These are phyloP conservation scores for Saguinus imperator DNA, from an alignment of 2,113 vertebrate species.

Conservation along the genomic window DNA sequence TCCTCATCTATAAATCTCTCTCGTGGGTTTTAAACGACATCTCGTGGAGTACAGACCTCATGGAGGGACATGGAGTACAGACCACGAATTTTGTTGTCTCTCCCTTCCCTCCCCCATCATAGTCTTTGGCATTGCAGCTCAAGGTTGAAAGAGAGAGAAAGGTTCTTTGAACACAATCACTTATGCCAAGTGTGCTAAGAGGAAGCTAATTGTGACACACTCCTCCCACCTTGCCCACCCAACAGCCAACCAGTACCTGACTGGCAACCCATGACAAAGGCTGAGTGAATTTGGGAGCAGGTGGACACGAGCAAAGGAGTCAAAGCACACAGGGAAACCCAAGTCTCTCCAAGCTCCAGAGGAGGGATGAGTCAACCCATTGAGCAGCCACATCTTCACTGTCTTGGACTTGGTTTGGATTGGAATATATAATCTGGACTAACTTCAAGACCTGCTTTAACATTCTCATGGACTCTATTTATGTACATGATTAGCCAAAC, in stretches of 20 bases:
- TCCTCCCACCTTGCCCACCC: background rate
- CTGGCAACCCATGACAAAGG: background rate
- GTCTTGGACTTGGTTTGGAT: background rate
- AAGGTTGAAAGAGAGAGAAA: background rate
- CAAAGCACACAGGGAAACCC: background rate
- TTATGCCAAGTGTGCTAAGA: background rate
- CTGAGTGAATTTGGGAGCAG: background rate
- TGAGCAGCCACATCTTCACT: background rate
- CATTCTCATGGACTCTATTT: background rate
- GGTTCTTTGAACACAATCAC: background rate
- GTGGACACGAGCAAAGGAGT: background rate
- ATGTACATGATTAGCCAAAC: background rate
- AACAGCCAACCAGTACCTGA: background rate
- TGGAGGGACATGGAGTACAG: background rate
- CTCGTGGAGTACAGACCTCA: fast-evolving
- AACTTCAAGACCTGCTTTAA: background rate
- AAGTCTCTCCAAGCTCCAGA: background rate
- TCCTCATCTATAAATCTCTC: background rate
- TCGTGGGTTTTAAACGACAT: background rate
- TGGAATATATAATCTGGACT: background rate
- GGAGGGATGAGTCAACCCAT: background rate
- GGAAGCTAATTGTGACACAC: background rate
- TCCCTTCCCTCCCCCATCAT: background rate
- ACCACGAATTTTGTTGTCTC: background rate
- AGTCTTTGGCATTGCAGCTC: background rate